A percentile compares a stretch with the other conserved stretches of the same genome.
These are phyloP conservation scores for Chymomyza caudatula DNA, from an alignment of 2,888 invertebrate species.

Conservation along the genomic window DNA sequence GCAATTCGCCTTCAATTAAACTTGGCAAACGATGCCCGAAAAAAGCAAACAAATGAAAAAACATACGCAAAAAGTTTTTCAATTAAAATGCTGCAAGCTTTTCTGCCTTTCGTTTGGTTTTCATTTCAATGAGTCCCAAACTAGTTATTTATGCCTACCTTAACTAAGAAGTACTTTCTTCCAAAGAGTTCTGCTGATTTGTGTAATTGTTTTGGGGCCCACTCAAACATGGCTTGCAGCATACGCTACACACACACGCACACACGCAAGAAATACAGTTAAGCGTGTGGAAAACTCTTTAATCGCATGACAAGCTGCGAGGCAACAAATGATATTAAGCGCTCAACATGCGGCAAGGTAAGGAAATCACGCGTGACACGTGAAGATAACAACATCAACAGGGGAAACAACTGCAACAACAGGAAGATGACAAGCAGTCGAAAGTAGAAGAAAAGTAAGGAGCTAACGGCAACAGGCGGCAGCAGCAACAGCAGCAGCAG, in stretches of 20 bases:
- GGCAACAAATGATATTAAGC: conserved; percentile 55
- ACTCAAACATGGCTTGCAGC: background rate
- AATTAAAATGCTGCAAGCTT: conserved; percentile 57
- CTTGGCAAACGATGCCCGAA: conserved; percentile 18
- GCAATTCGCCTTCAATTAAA: conserved; percentile 24
- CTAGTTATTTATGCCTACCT: background rate
- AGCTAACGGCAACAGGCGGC: conserved; percentile 7
- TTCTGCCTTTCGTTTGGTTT: background rate
- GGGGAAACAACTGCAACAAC: background rate
- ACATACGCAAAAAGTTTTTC: conserved; percentile 48
- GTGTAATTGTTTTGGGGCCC: background rate
- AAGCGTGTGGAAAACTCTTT: conserved; percentile 17
- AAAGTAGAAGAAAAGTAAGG: background rate
- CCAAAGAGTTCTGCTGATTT: background rate
- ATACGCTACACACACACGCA: background rate
- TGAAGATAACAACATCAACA: conserved; percentile 1
- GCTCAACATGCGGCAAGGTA: conserved; percentile 30
- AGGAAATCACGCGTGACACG: conserved; percentile 59
- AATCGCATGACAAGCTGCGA: conserved; percentile 42
- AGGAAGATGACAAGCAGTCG: background rate
- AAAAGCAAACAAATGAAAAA: background rate
- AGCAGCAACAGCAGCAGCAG: no score
- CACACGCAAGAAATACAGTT: background rate
- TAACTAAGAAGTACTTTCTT: background rate
- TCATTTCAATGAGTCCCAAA: conserved; percentile 23